Percentiles rank a stretch among this genome's conserved stretches.
Conservation (phyloP, 2,797 vertebrate genomes). For the Danio kyathit region DNA sequence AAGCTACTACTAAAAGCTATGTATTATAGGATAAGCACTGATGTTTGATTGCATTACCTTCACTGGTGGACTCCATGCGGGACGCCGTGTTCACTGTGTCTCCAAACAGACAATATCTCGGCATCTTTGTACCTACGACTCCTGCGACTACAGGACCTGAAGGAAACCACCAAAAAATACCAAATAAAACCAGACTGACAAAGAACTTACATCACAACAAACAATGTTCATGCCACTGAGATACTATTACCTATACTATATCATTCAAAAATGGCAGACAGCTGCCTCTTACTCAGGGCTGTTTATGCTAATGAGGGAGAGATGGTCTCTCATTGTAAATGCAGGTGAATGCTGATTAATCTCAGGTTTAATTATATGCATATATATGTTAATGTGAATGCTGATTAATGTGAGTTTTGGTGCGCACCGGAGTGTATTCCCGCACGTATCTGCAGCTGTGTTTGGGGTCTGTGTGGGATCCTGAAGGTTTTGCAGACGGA, state of each 20-base stretch:
- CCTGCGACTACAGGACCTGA: constrained; percentile 89
- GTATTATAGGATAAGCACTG: no score
- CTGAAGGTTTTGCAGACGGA: constrained; percentile 83
- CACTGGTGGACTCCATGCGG: constrained; percentile 91
- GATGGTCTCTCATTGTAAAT: no score
- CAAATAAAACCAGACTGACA: neutral
- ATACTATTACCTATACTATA: no score
- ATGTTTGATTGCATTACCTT: constrained; percentile 72
- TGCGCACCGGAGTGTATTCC: constrained; percentile 82
- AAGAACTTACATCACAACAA: neutral
- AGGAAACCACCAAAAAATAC: neutral
- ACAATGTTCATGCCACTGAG: no score
- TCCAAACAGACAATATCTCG: constrained; percentile 92
- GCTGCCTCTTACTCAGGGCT: no score
- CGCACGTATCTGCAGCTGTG: constrained; percentile 83
- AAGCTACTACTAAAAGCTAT: no score
- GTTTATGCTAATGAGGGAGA: no score
- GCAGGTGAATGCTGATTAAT: no score
- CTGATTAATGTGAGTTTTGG: neutral
- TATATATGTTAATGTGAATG: no score
- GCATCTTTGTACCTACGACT: constrained; percentile 93
- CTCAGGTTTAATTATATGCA: no score
- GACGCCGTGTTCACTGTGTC: constrained; percentile 93
- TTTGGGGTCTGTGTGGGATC: constrained; percentile 85
- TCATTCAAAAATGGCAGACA: no score